Evolutionary conservation across 2,113 vertebrate species (phyloP).

Genomic region (Gila orcuttii): DNA sequence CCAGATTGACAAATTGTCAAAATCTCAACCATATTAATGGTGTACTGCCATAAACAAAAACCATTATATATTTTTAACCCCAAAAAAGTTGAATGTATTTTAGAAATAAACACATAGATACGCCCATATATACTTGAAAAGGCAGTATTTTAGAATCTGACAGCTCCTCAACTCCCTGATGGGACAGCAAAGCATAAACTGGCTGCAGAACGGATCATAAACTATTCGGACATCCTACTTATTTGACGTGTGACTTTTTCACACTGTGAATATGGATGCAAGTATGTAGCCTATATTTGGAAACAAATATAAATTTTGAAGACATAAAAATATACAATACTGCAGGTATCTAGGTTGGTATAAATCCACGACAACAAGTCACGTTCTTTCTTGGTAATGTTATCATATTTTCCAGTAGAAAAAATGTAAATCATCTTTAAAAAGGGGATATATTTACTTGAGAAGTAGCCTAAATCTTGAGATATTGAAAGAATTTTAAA

Average conservation of each 20-base stretch:
- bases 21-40: background rate
- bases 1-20: background rate
- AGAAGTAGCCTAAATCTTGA: background rate
- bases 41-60: too few relatives aligned
- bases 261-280: background rate
- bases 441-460: background rate
- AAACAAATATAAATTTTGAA: background rate
- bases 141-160: too few relatives aligned
- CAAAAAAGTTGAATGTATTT: too few relatives aligned
- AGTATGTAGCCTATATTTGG: background rate
- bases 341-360: conserved; percentile 28
- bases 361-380: background rate
- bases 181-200: too few relatives aligned
- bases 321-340: background rate
- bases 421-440: background rate
- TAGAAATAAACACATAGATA: too few relatives aligned
- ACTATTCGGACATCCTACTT: too few relatives aligned
- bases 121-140: too few relatives aligned
- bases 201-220: too few relatives aligned
- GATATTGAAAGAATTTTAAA: background rate
- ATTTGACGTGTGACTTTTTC: background rate
- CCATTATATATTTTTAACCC: too few relatives aligned
- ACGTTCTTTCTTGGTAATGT: background rate
- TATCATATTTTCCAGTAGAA: background rate
- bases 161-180: too few relatives aligned